phyloP scores from a whole-genome alignment of 2,888 invertebrate genomes.

The Chrysodeixis includens region DNA sequence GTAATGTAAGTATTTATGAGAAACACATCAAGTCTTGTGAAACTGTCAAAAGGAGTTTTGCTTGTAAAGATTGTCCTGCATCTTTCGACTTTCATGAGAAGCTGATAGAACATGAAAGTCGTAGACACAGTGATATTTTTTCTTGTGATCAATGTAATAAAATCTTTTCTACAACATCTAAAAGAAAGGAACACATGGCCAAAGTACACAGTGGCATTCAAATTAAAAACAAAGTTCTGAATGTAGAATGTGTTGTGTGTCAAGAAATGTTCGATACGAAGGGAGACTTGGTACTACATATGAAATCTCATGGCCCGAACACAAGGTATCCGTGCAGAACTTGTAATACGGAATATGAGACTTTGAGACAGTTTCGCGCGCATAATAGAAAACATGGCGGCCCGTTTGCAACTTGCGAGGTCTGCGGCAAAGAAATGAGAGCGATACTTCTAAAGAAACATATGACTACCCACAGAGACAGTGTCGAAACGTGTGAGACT shows the following conservation, averaged over 20 bases:
- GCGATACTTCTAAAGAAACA: slow-evolving; percentile 52
- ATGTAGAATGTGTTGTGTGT: slow-evolving; percentile 36
- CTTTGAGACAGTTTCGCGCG: slow-evolving; percentile 39
- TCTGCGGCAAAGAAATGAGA: slow-evolving; percentile 57
- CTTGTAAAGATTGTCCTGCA: slow-evolving; percentile 66
- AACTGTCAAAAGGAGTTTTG: slow-evolving; percentile 50
- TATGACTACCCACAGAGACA: slow-evolving; percentile 52
- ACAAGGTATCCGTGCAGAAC: slow-evolving; percentile 36
- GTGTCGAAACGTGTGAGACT: slow-evolving; percentile 52
- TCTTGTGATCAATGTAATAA: slow-evolving; percentile 68
- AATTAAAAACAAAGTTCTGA: slow-evolving; percentile 54
- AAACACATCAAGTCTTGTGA: slow-evolving; percentile 65
- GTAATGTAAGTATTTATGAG: slow-evolving; percentile 53
- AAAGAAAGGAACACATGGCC: slow-evolving; percentile 65
- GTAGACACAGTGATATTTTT: slow-evolving; percentile 62
- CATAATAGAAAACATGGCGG: slow-evolving; percentile 45
- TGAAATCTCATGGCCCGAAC: slow-evolving; percentile 46
- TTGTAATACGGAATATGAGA: slow-evolving; percentile 44
- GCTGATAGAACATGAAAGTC: slow-evolving; percentile 58
- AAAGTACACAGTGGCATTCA: slow-evolving; percentile 68
- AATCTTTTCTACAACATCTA: slow-evolving; percentile 48
- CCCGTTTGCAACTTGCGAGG: slow-evolving; percentile 43
- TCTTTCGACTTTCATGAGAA: slow-evolving; percentile 65
- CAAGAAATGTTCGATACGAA: slow-evolving; percentile 60
- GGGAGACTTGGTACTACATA: slow-evolving; percentile 66